Evolutionary conservation across 53 echinoderm and acorn worm genomes (phyloP), one percentile per base, ranked within the genome.

Genomic region (Pentamera pediparva): DNA sequence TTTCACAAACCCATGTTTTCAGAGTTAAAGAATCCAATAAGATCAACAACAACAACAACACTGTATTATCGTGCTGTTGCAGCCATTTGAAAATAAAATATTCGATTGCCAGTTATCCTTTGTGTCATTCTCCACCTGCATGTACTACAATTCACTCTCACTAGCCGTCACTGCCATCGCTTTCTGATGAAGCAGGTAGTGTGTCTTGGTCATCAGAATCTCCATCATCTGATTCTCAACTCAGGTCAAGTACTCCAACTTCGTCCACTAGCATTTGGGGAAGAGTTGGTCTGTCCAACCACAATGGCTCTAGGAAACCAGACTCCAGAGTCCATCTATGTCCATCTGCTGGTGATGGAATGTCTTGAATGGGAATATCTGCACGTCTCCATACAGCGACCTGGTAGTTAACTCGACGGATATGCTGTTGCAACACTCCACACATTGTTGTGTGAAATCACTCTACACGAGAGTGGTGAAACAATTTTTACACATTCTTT

Each of bases 341-440:
- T 45, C n/a, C 47, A 15, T 45, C 47, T 15, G 47, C n/a, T 45
- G 78, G 49, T 15, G 10, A 17, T 37, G 74, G 62, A 79, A 78
- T 62, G 30, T 69, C 50, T 48, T n/a, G 35, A 38, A 9, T 17
- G 7, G 77, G 21, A 20, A 78, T 78, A 27, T 62, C 63, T 28
- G 79, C 56, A 26, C 34, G 33, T 61, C 39, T 84, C 73, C 79
- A 59, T 59, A 84, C 79, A 5, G 37, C 62, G 17, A 79, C 74
- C 43, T 61, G 79, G 29, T 79, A 84, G 64, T 84, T 84, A 6
- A 79, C 79, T 47, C 70, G 55, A 29, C 24, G 54, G 10, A 83
- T 52, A 35, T 75, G 63, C 29, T 81, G 56, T 37, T 62, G 51
- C 22, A 76, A 39, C 13, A 21, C 37, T 53, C 35, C 38, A 31